These are phyloP conservation scores for Gymnorhina tibicen DNA, from an alignment of 2,113 vertebrate species.

Conservation along the genomic window DNA sequence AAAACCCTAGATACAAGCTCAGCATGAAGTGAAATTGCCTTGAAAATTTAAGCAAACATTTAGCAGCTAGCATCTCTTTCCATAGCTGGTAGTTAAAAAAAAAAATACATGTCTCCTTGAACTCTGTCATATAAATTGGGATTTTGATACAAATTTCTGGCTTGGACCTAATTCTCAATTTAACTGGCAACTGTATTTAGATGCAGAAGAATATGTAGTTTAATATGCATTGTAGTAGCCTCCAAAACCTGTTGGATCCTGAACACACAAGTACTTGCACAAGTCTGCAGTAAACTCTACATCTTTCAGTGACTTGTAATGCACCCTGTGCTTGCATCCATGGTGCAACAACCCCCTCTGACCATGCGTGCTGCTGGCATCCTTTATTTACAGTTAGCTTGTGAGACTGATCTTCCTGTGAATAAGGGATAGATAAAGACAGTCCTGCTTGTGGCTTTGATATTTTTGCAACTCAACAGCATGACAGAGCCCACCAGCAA, in stretches of 20 bases:
- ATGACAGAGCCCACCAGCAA: background rate
- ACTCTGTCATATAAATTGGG: background rate
- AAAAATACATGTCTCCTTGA: background rate
- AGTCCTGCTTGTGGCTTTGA: background rate
- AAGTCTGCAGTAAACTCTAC: background rate
- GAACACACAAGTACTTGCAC: background rate
- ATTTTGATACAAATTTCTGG: background rate
- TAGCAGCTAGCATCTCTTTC: background rate
- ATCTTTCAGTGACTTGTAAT: background rate
- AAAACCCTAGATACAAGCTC: background rate
- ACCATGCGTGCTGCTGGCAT: rapidly evolving
- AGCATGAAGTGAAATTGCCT: background rate
- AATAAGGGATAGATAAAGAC: background rate
- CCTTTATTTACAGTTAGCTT: background rate
- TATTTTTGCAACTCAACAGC: background rate
- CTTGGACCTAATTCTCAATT: background rate
- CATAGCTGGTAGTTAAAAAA: background rate
- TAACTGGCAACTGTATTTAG: background rate
- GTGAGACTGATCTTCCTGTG: background rate
- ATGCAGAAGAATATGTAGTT: background rate
- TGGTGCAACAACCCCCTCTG: too few species aligned
- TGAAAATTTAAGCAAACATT: background rate
- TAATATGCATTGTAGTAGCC: background rate
- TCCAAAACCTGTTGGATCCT: background rate
- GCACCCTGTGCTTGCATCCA: rapidly evolving